Base-by-base conservation (phyloP, 2,797 vertebrate species). In the Phrynocephalus vlangalii region DNA sequence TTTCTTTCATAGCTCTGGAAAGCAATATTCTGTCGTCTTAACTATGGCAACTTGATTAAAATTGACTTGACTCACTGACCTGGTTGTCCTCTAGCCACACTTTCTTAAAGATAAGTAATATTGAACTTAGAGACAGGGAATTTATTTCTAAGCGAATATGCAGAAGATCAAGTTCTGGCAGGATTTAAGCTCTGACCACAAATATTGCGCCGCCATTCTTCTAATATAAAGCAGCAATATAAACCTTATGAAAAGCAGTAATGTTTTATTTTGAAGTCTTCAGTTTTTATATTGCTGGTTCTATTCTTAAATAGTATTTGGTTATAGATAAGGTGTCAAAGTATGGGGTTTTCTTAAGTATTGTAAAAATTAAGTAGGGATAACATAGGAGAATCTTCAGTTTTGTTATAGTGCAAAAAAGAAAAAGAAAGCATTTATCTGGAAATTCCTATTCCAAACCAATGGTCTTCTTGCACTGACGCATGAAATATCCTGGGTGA, bases 1-100 rank as follows among this genome's bases (percentile, higher is more conserved):
- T 63, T 38, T 82, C 52, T 89, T 68, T 48, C 56, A 73, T 88
- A 33, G 38, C 13, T 63, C 33, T 77, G 33, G 79, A 85, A 71
- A 30, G 15, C 33, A 85, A 67, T 52, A 77, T 10, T 70, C 30
- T 8, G 1, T 72, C 71, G 13, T 33, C 83, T 88, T 76, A 67
- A 66, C 38, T 88, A 13, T 22, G 18, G 28, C 11, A 84, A 38
- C 26, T 79, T 88, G 30, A 5, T 76, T 82, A 80, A 71, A 75
- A 82, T 75, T 9, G 3, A 66, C n/a, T 20, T 20, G 50, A 33
- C 79, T 79, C n/a, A 68, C 30, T 56, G 48, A 18, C 16, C 22
- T 11, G 67, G 48, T n/a, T 86, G 66, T 28, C 56, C 15, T 24
- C 28, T 70, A 11, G 16, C 66, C 44, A 71, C 22, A 52, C 20